phyloP scores from a whole-genome alignment of 2,113 vertebrate genomes.

The Myotis brandtii region DNA sequence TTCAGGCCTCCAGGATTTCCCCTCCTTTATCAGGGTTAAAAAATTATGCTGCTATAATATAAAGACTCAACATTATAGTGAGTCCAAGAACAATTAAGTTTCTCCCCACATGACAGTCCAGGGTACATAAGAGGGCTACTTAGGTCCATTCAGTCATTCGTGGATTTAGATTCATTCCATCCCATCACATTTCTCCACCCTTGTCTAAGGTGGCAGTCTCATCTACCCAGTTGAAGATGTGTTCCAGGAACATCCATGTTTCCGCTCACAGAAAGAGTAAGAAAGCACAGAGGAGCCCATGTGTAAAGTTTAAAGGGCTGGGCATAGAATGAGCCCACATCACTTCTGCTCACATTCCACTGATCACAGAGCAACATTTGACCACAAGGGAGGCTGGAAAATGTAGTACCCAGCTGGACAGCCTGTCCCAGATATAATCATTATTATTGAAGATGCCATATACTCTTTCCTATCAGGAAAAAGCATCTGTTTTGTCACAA shows the following conservation, averaged over 20 bases:
- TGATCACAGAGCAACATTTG: neutral
- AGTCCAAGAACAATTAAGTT: conserved; percentile 32
- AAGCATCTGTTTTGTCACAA: conserved; percentile 31
- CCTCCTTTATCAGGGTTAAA: conserved; percentile 26
- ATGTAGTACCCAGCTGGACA: neutral
- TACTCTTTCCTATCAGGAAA: conserved; percentile 23
- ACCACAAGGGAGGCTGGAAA: neutral
- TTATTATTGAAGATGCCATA: neutral
- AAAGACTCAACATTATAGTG: neutral
- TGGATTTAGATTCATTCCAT: conserved; percentile 16
- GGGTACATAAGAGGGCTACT: neutral
- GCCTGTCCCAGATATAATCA: neutral
- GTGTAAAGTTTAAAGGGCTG: neutral
- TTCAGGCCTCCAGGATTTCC: conserved; percentile 27
- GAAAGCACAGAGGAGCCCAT: neutral
- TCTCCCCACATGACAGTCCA: conserved; percentile 1
- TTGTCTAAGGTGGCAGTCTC: neutral
- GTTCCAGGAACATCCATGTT: neutral
- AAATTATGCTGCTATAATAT: neutral
- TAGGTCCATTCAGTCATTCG: neutral
- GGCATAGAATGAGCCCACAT: neutral
- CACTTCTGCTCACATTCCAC: conserved; percentile 18
- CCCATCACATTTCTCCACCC: neutral
- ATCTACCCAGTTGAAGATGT: neutral
- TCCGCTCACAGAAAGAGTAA: neutral